Conservation (phyloP, 2,888 invertebrate species). For the Chelonus formosanus region DNA sequence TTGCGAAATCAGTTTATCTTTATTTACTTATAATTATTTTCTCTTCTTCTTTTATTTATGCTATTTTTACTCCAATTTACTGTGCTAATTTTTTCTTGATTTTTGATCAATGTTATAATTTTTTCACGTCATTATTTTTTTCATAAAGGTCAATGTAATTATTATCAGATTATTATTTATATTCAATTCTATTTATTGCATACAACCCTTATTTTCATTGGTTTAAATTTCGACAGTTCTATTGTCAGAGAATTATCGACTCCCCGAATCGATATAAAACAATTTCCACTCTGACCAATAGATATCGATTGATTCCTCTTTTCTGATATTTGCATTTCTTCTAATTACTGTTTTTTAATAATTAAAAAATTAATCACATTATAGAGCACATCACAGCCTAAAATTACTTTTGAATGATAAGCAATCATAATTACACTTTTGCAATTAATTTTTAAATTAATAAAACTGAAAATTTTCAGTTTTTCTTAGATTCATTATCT, state of each 20-base stretch:
- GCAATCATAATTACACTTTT: too few relatives aligned
- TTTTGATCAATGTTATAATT: too few relatives aligned
- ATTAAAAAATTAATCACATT: not conserved
- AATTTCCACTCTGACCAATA: conserved; percentile 1
- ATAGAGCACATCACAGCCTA: too few relatives aligned
- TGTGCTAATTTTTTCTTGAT: too few relatives aligned
- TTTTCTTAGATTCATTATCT: too few relatives aligned
- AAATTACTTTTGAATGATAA: too few relatives aligned
- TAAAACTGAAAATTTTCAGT: too few relatives aligned
- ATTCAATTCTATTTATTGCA: not conserved
- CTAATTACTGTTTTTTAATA: not conserved
- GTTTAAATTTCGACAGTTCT: not conserved
- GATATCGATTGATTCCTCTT: conserved; percentile 16
- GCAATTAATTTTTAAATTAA: too few relatives aligned
- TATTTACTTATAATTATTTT: conserved; percentile 6
- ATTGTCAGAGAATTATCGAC: conserved; percentile 6
- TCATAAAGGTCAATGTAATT: not conserved
- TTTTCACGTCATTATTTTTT: too few relatives aligned
- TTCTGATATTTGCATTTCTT: not conserved
- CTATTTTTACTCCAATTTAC: not conserved
- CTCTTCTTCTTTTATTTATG: not conserved
- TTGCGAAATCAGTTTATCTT: not conserved
- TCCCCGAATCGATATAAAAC: not conserved
- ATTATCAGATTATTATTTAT: not conserved
- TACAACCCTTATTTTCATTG: not conserved